Percentiles rank a stretch among this genome's conserved stretches.
Evolutionary conservation across 1,140 invertebrate genomes (phyloP).

Genomic region (Lanistes nyassanus): DNA sequence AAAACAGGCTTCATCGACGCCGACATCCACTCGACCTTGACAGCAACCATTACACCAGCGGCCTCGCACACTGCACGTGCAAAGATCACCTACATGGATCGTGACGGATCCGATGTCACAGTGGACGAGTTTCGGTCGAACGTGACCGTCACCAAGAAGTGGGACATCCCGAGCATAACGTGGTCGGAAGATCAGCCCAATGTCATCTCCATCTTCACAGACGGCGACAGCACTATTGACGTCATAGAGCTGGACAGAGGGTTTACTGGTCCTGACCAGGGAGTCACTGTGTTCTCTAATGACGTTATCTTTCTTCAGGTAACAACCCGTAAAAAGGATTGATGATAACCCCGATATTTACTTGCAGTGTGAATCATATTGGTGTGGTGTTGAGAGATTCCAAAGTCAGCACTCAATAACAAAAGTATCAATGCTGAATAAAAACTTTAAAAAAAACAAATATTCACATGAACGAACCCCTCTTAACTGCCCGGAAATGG

Average conservation of each 20-base stretch:
- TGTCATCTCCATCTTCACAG: neutral
- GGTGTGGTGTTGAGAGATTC: too few relatives aligned
- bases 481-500: too few relatives aligned
- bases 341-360: too few relatives aligned
- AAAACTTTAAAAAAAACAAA: too few relatives aligned
- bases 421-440: too few relatives aligned
- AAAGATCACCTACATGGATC: neutral
- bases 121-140: neutral
- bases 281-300: too few relatives aligned
- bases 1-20: conserved; percentile 19
- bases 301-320: too few relatives aligned
- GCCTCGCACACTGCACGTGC: too few relatives aligned
- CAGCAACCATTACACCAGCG: neutral
- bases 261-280: neutral
- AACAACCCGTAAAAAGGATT: too few relatives aligned
- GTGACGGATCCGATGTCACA: neutral
- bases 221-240: neutral
- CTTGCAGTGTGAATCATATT: too few relatives aligned
- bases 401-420: too few relatives aligned
- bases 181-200: conserved; percentile 16
- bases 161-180: conserved; percentile 13
- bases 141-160: neutral
- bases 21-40: conserved; percentile 5
- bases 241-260: conserved; percentile 7
- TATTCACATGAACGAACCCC: too few relatives aligned